Conservation (phyloP, 2,797 vertebrate species). For the Pangasius mekongensis region DNA sequence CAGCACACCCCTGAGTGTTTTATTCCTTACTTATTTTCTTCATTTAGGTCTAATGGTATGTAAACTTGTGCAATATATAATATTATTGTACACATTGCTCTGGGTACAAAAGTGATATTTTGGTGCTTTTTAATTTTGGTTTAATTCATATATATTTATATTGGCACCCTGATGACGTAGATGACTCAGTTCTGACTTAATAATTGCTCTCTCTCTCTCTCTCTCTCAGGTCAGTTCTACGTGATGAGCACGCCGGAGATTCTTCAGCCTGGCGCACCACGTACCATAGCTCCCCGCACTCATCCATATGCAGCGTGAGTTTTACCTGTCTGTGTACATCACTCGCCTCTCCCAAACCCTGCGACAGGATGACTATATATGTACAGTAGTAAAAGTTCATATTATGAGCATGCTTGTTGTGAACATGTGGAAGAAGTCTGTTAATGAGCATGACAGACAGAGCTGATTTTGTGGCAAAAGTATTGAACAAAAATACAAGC, state of each 20-base stretch:
- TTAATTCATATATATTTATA: neutral
- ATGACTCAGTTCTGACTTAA: neutral
- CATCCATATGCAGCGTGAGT: constrained; percentile 85
- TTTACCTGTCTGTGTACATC: neutral
- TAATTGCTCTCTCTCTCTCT: constrained; percentile 17
- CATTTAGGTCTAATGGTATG: neutral
- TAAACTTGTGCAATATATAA: neutral
- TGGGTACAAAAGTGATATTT: no score
- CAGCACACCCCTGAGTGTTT: neutral
- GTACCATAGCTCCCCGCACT: constrained; percentile 84
- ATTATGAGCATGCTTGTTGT: neutral
- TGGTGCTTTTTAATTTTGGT: no score
- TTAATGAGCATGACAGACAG: neutral
- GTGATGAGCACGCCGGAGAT: constrained; percentile 76
- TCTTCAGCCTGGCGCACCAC: constrained; percentile 80
- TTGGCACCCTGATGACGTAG: neutral
- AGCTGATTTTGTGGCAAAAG: neutral
- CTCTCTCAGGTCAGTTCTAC: constrained; percentile 83
- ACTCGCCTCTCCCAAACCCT: neutral
- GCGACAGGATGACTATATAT: no score
- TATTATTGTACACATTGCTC: neutral
- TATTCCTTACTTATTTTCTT: neutral
- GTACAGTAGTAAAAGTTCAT: neutral
- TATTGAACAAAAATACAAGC: neutral
- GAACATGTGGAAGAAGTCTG: neutral